A percentile compares a stretch with the other conserved stretches of the same genome.
phyloP scores from a whole-genome alignment of 2,113 vertebrate genomes.

The Cyanoderma ruficeps region DNA sequence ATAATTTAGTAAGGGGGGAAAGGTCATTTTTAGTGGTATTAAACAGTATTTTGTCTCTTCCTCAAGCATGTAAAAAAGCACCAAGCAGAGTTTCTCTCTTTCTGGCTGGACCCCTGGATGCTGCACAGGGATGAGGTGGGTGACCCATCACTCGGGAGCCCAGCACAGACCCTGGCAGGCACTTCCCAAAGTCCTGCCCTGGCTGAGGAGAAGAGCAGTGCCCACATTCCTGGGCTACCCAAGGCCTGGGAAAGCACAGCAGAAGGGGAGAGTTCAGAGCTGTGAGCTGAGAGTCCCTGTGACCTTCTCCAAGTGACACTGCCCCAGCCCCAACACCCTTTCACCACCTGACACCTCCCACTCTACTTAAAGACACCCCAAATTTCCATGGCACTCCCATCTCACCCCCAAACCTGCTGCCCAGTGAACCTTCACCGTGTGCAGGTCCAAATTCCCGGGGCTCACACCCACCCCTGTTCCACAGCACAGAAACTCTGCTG shows the following conservation, averaged over 20 bases:
- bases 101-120: neutral
- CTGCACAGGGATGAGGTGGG: rapidly evolving
- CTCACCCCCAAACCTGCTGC: neutral
- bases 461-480: neutral
- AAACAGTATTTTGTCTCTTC: neutral
- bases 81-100: neutral
- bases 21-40: neutral
- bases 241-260: neutral
- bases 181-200: neutral
- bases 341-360: neutral
- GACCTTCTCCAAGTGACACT: neutral
- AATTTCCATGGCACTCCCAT: neutral
- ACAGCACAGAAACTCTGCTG: neutral
- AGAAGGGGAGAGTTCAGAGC: rapidly evolving
- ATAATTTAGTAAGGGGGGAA: neutral
- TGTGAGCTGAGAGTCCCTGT: neutral
- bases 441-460: rapidly evolving
- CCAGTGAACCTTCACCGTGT: neutral
- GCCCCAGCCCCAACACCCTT: neutral
- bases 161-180: neutral
- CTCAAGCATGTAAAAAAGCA: neutral
- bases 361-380: rapidly evolving
- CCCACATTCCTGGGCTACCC: neutral
- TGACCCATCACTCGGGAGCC: neutral
- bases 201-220: neutral